Conservation (phyloP, 2,888 invertebrate species). For the Rotaria sp. region DNA sequence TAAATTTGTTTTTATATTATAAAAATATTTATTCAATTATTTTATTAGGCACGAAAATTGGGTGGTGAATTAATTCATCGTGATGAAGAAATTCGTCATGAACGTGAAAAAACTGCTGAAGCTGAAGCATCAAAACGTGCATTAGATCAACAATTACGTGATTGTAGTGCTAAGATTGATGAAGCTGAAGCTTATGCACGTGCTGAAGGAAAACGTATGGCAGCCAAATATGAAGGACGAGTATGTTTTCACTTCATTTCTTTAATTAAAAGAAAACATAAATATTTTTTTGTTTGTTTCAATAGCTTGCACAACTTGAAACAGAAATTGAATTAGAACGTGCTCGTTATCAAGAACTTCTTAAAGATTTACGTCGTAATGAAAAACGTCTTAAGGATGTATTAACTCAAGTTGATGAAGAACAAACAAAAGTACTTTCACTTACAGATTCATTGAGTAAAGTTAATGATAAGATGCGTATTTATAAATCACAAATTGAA, state of each 20-base stretch:
- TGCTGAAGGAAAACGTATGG: constrained; percentile 38
- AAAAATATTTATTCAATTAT: background rate
- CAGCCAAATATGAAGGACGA: constrained; percentile 37
- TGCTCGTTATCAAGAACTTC: constrained; percentile 39
- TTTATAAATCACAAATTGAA: constrained; percentile 41
- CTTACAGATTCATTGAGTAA: constrained; percentile 40
- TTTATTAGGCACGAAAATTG: constrained; percentile 35
- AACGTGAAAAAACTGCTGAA: constrained; percentile 36
- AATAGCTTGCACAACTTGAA: constrained; percentile 37
- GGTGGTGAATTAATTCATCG: constrained; percentile 30
- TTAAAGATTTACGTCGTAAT: constrained; percentile 39
- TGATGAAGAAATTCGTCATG: constrained; percentile 40
- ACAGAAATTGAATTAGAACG: constrained; percentile 38
- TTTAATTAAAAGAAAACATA: background rate
- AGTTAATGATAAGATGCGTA: constrained; percentile 39
- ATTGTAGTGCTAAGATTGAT: constrained; percentile 34
- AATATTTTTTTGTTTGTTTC: background rate
- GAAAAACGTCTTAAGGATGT: constrained; percentile 39
- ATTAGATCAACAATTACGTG: constrained; percentile 38
- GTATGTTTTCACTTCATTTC: constrained; percentile 25
- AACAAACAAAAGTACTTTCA: constrained; percentile 40
- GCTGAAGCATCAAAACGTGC: constrained; percentile 34
- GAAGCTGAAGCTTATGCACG: constrained; percentile 40
- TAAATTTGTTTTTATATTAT: too few relatives aligned
- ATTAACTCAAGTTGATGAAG: constrained; percentile 37